These are phyloP conservation scores for Lasioglossum morio DNA, from an alignment of 2,888 invertebrate genomes.

Conservation along the genomic window DNA sequence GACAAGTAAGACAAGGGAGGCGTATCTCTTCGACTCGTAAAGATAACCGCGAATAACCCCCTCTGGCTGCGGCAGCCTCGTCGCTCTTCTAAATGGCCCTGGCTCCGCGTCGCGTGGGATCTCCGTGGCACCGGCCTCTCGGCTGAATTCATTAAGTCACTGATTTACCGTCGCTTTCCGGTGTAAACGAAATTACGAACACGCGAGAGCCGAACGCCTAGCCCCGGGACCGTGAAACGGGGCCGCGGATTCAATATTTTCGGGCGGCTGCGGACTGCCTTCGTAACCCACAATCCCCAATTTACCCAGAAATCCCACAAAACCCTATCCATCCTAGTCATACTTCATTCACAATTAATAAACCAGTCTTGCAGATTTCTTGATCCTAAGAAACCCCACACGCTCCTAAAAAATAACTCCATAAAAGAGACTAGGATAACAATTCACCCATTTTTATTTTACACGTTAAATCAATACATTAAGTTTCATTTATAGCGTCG, in stretches of 20 bases:
- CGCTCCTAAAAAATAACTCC: too few relatives aligned
- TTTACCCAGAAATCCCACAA: neutral
- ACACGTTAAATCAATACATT: too few relatives aligned
- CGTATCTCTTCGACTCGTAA: constrained; percentile 81
- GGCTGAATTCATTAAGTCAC: constrained; percentile 81
- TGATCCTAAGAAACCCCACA: neutral
- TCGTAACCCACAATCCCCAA: neutral
- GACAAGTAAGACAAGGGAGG: constrained; percentile 67
- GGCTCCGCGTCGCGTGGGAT: constrained; percentile 58
- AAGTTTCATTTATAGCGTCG: too few relatives aligned
- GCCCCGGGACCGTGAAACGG: neutral
- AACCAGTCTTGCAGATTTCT: neutral
- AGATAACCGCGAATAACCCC: constrained; percentile 78
- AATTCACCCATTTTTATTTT: too few relatives aligned
- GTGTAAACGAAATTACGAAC: constrained; percentile 79
- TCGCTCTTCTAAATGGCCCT: constrained; percentile 60
- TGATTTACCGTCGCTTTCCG: constrained; percentile 83
- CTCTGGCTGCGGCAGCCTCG: constrained; percentile 58
- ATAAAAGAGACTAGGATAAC: too few relatives aligned
- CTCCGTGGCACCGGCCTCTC: constrained; percentile 33
- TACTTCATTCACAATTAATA: neutral
- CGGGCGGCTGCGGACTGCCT: neutral
- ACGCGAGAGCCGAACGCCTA: constrained; percentile 30
- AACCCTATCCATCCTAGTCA: neutral
- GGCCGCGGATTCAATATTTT: neutral